Evolutionary conservation across 2,797 vertebrate species (phyloP).

Genomic region (Sebastes steindachneri): DNA sequence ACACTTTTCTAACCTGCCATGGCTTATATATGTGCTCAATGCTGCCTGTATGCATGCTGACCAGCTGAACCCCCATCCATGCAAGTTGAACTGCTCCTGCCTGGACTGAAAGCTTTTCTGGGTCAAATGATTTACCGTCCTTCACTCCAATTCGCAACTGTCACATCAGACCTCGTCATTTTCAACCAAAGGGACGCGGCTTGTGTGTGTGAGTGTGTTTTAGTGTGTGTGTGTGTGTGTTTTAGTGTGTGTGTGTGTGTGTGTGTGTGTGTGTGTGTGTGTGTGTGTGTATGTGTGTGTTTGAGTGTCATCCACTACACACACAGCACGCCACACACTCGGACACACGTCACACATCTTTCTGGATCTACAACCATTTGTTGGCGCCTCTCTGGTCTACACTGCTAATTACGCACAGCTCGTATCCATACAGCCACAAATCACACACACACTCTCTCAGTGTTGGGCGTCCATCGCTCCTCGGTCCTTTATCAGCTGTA

Average conservation of each 20-base stretch:
- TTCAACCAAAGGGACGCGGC: slow-evolving; percentile 22
- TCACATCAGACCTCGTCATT: slow-evolving; percentile 71
- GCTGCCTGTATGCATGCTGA: slow-evolving; percentile 19
- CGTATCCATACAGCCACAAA: slow-evolving; percentile 31
- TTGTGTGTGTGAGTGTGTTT: neutral
- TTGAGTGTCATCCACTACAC: neutral
- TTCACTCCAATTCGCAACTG: slow-evolving; percentile 70
- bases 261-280: no score
- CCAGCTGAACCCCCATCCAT: slow-evolving; percentile 40
- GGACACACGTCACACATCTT: slow-evolving; percentile 17
- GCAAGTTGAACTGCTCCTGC: slow-evolving; percentile 46
- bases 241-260: no score
- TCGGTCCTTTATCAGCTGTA: slow-evolving; percentile 10
- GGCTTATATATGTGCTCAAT: neutral
- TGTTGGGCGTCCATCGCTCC: neutral
- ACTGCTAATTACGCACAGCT: slow-evolving; percentile 40
- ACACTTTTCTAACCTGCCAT: slow-evolving; percentile 7
- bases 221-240: no score
- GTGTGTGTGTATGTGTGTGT: no score
- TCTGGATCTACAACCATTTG: slow-evolving; percentile 45
- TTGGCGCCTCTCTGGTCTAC: slow-evolving; percentile 21
- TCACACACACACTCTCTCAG: slow-evolving; percentile 9
- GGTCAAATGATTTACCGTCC: slow-evolving; percentile 74
- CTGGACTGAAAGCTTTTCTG: slow-evolving; percentile 69
- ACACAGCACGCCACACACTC: slow-evolving; percentile 1